Evolutionary conservation across 2,113 vertebrate genomes (phyloP).

Genomic region (Campylomormyrus tamandua): DNA sequence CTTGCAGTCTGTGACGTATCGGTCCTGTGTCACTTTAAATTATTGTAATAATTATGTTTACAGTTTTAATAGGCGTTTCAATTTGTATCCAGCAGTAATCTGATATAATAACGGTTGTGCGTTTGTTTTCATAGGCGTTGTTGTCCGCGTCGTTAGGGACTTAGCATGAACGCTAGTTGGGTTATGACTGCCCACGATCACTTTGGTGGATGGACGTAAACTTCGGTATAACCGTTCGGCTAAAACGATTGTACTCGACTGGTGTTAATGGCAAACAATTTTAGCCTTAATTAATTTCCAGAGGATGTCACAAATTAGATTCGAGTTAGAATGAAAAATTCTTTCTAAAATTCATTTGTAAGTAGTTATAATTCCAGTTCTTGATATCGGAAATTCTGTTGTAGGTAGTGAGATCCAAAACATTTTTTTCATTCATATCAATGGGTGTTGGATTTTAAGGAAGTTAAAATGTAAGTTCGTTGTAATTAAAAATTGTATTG

Average conservation of each 20-base stretch:
- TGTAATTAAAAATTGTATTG: not conserved
- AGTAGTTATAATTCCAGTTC: not conserved
- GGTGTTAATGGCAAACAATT: not conserved
- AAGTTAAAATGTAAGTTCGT: not conserved
- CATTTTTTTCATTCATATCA: not conserved
- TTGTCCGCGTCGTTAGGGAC: not conserved
- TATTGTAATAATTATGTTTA: not conserved
- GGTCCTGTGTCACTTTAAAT: not conserved
- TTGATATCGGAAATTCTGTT: not conserved
- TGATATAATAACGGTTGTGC: not conserved
- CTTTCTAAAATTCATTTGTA: not conserved
- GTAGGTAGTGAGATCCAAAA: not conserved
- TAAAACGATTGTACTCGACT: not conserved
- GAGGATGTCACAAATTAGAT: not conserved
- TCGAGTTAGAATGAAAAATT: not conserved
- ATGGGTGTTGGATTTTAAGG: not conserved
- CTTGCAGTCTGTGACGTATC: not conserved
- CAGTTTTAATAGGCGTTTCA: not conserved
- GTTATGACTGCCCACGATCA: not conserved
- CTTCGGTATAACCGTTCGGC: not conserved
- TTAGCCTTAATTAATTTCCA: not conserved
- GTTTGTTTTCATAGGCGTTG: not conserved
- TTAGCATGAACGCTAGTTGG: not conserved
- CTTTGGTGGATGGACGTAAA: not conserved
- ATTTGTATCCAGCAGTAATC: not conserved